A percentile compares a stretch with the other conserved stretches of the same genome.
phyloP scores from a whole-genome alignment of 1,140 invertebrate species.

The Listronotus bonariensis region DNA sequence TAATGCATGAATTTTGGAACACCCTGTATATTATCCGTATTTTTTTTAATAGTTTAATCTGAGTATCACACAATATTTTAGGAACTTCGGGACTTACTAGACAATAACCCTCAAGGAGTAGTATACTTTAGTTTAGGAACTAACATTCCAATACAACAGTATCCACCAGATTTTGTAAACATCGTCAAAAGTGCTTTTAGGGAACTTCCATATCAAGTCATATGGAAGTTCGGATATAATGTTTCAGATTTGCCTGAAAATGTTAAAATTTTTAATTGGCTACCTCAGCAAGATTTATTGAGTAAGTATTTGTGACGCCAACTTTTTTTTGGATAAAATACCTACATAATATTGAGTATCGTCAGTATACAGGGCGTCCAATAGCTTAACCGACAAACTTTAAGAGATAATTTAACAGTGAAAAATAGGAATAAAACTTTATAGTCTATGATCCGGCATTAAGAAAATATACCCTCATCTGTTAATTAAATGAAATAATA shows the following conservation, averaged over 20 bases:
- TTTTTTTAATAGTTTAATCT: background rate
- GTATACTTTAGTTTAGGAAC: constrained; percentile 59
- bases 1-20: too few species aligned
- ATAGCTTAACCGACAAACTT: too few species aligned
- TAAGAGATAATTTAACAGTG: too few species aligned
- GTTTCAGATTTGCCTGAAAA: constrained; percentile 57
- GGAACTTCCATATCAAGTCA: constrained; percentile 62
- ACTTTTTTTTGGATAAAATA: too few species aligned
- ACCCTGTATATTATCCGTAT: too few species aligned
- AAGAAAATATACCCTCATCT: too few species aligned
- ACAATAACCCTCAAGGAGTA: constrained; percentile 61
- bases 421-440: too few species aligned
- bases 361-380: too few species aligned
- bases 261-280: constrained; percentile 63
- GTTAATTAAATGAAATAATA: too few species aligned
- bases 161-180: constrained; percentile 8
- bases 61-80: constrained; percentile 38
- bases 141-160: constrained; percentile 21
- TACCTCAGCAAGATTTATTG: constrained; percentile 59
- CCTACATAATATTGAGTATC: too few species aligned
- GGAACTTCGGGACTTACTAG: constrained; percentile 62
- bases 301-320: constrained; percentile 18
- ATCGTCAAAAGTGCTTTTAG: constrained; percentile 60
- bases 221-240: constrained; percentile 67
- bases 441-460: too few species aligned